Percentiles rank a stretch among this genome's conserved stretches.
phyloP scores from a whole-genome alignment of 1,140 invertebrate genomes.

The Ruditapes philippinarum region DNA sequence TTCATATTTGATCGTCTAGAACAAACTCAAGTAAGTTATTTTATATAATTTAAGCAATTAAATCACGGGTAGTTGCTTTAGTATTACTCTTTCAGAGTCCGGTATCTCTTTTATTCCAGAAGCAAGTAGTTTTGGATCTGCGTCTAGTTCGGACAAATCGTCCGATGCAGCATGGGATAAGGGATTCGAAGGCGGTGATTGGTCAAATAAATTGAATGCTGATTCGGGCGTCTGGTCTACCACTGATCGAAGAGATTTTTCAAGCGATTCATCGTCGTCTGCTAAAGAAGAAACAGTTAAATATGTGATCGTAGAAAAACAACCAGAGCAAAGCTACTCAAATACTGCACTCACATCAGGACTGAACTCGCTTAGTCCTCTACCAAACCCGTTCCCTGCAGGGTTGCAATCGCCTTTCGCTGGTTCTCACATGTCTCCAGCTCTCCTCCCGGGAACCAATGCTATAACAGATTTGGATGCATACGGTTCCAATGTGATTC shows the following conservation, averaged over 20 bases:
- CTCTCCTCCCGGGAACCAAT: neutral
- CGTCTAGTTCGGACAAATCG: slow-evolving; percentile 4
- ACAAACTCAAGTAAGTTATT: too few species aligned
- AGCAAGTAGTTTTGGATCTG: neutral
- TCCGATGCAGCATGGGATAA: slow-evolving; percentile 7
- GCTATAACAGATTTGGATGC: neutral
- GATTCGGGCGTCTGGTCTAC: neutral
- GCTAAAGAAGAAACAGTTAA: neutral
- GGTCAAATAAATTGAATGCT: slow-evolving; percentile 16
- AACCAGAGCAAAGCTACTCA: neutral
- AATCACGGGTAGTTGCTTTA: too few species aligned
- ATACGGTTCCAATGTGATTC: neutral
- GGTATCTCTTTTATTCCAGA: too few species aligned
- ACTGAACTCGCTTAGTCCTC: neutral
- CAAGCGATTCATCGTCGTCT: neutral
- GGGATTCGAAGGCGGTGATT: slow-evolving; percentile 18
- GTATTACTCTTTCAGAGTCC: neutral
- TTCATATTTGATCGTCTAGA: too few species aligned
- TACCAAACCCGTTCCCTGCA: slow-evolving; percentile 10
- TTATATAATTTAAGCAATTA: too few species aligned
- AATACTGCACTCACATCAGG: neutral
- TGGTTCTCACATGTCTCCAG: neutral
- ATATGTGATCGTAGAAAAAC: slow-evolving; percentile 26
- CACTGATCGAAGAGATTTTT: neutral
- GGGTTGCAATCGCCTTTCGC: neutral